These are phyloP conservation scores for Rhadina sibilatrix DNA, from an alignment of 2,113 vertebrate genomes.

Conservation along the genomic window DNA sequence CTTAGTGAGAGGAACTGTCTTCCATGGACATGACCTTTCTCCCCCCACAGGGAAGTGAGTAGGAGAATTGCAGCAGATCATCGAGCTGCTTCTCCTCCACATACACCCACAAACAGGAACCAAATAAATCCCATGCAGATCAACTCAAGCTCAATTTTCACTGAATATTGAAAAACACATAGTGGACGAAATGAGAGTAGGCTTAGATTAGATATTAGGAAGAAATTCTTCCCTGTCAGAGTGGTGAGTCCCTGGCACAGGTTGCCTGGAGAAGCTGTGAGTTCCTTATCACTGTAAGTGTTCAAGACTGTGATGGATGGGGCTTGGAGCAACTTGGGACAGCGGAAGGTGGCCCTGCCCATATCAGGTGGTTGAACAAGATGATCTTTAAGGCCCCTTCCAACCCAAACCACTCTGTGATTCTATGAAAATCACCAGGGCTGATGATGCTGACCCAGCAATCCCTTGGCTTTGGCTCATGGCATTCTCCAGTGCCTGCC, in stretches of 20 bases:
- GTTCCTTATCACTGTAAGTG: background rate
- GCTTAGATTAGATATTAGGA: background rate
- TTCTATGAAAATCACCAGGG: background rate
- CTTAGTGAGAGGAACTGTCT: background rate
- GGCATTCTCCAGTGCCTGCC: background rate
- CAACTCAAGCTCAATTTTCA: background rate
- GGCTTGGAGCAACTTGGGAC: background rate
- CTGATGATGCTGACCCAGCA: background rate
- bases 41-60: background rate
- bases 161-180: background rate
- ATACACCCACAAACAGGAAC: background rate
- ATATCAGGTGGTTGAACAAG: background rate
- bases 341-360: background rate
- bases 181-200: background rate
- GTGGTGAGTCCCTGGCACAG: background rate
- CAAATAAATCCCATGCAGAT: background rate
- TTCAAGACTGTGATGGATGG: accelerated
- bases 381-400: background rate
- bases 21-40: accelerated
- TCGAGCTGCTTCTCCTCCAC: background rate
- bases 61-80: background rate
- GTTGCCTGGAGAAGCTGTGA: background rate
- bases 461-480: background rate
- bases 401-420: background rate
- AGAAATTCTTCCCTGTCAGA: background rate